Conservation (phyloP, 2,888 invertebrate species). For the Chymomyza fuscimana region DNA sequence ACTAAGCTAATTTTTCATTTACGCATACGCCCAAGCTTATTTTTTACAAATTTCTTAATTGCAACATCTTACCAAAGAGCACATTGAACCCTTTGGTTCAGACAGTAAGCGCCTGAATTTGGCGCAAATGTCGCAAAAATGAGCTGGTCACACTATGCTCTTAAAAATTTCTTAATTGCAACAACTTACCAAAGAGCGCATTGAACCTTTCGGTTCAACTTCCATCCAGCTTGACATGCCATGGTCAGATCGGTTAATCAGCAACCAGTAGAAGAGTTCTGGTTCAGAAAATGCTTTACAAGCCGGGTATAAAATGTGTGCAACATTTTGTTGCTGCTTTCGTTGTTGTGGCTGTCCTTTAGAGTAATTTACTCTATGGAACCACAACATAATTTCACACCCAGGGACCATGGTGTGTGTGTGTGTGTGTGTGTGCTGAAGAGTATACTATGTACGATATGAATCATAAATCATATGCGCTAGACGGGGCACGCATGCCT, state of each 20-base stretch:
- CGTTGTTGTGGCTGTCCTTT: slow-evolving; percentile 17
- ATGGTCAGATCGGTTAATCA: background rate
- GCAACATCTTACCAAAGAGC: too few species aligned
- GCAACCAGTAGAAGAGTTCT: background rate
- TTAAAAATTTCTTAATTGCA: too few species aligned
- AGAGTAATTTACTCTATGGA: slow-evolving; percentile 1
- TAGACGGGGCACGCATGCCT: slow-evolving; percentile 6
- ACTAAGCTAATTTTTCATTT: too few species aligned
- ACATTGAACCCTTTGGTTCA: too few species aligned
- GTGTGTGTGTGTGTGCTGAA: background rate
- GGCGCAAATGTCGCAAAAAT: too few species aligned
- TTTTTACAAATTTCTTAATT: too few species aligned
- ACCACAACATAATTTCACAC: slow-evolving; percentile 1
- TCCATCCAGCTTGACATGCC: background rate
- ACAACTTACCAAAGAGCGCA: background rate
- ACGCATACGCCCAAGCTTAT: too few species aligned
- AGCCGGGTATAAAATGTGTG: background rate
- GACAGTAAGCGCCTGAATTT: too few species aligned
- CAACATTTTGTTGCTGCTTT: background rate
- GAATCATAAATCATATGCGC: slow-evolving; percentile 22
- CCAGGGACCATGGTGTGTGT: background rate
- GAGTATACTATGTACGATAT: background rate
- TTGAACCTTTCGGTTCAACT: background rate
- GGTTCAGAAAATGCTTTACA: background rate
- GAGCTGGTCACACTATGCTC: too few species aligned